These are phyloP conservation scores for Cnemophilus loriae DNA, from an alignment of 2,113 vertebrate species.

Conservation along the genomic window DNA sequence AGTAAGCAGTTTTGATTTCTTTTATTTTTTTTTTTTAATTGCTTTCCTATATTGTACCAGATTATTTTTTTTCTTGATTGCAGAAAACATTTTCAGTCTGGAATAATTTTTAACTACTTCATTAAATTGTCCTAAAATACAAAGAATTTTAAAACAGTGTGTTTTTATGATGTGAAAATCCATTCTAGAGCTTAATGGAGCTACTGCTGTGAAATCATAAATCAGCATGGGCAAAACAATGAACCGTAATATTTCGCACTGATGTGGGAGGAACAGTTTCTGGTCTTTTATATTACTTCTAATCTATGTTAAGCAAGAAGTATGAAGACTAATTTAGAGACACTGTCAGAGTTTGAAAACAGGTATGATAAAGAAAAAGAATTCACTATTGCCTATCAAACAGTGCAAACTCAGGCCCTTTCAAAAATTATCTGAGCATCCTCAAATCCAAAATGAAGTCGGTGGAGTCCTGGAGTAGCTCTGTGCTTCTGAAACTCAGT, in stretches of 20 bases:
- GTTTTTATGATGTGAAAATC: not conserved
- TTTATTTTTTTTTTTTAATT: not conserved
- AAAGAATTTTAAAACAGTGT: not conserved
- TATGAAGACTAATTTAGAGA: not conserved
- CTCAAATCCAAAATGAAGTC: not conserved
- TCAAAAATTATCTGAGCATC: not conserved
- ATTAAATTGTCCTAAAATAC: conserved; percentile 4
- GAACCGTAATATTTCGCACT: not conserved
- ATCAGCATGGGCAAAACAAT: conserved; percentile 15
- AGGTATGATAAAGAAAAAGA: not conserved
- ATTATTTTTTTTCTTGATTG: not conserved
- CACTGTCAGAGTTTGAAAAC: not conserved
- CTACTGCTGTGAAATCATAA: conserved; percentile 7
- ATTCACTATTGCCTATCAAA: not conserved
- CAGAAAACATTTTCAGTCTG: not conserved
- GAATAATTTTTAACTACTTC: conserved; percentile 12
- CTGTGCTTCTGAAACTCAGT: not conserved
- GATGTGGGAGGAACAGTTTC: not conserved
- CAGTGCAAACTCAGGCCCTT: not conserved
- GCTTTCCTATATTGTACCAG: not conserved
- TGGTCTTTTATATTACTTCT: not conserved
- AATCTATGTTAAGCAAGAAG: not conserved
- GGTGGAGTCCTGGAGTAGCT: not conserved
- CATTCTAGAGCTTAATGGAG: conserved; percentile 9
- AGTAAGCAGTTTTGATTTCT: not conserved